Percentiles rank a stretch among this genome's conserved stretches.
phyloP scores from a whole-genome alignment of 2,113 vertebrate species.

The Scalopus aquaticus region DNA sequence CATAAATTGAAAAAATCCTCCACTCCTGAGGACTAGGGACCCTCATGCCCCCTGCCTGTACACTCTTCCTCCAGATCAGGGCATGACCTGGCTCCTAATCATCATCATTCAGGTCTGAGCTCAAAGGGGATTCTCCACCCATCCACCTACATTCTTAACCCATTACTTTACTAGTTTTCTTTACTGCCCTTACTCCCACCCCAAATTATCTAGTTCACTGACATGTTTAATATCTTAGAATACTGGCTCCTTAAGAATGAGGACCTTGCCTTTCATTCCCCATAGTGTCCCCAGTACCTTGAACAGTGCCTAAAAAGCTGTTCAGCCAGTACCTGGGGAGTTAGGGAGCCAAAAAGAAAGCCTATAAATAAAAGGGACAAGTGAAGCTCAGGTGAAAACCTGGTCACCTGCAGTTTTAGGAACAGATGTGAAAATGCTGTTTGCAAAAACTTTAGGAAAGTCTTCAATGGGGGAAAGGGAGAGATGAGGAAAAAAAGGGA shows the following conservation, averaged over 20 bases:
- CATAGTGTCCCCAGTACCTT: background rate
- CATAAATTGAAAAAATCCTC: background rate
- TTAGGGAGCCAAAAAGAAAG: background rate
- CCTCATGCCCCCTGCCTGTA: background rate
- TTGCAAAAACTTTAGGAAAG: background rate
- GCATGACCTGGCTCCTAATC: background rate
- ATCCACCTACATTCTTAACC: background rate
- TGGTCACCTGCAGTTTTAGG: background rate
- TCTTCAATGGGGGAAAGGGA: background rate
- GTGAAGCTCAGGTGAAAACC: background rate
- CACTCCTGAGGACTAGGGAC: no score
- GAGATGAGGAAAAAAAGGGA: background rate
- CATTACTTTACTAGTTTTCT: background rate
- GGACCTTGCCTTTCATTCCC: background rate
- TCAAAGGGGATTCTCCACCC: background rate
- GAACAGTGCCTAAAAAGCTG: background rate
- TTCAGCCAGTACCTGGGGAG: background rate
- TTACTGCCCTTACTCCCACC: background rate
- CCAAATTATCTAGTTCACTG: background rate
- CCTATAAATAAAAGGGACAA: background rate
- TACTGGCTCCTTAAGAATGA: background rate
- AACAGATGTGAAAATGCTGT: background rate
- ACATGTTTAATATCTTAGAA: background rate
- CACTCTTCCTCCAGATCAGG: background rate
- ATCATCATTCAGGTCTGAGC: background rate